Evolutionary conservation across 2,113 vertebrate genomes (phyloP), one percentile per base, ranked within the genome.

Genomic region (Nerophis lumbriciformis): DNA sequence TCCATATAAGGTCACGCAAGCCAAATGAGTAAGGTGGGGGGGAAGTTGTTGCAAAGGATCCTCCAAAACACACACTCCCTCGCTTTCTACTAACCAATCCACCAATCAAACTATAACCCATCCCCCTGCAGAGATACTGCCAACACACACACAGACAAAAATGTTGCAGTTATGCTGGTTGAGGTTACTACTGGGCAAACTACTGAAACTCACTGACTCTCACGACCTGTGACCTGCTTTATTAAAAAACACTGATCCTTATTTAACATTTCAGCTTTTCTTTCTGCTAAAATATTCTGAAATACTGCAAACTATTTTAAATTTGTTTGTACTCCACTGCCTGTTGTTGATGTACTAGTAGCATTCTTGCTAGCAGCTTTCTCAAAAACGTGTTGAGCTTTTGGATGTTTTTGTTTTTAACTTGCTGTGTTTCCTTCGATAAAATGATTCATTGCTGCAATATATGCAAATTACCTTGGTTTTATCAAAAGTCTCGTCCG

Each of bases 1-100:
- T 70, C 90, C 90, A 86, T 82, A 92, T 88, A 90, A 85, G 88
- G 91, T 60, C 53, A 84, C 44, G 55, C 73, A 55, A 35, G 49
- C 79, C 80, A 76, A 85, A 76, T 65, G 54, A 74, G 35, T 59
- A 6, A 13, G 61, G 37, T 13, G 69, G 64, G 51, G 71, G 65
- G 73, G 69, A 45, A 48, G 69, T 55, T 63, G 56, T 57, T n/a
- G 38, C 0, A 35, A 58, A 39, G 50, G 28, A 21, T 2, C 42
- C 38, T 28, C 49, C 44, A 54, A 50, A 37, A 48, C 53, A 60
- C 45, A 53, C 54, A 60, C 64, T 59, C 60, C 50, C 36, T 28
- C 56, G 9, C 38, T 56, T 59, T 57, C 59, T 39, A 64, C 12
- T 63, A 69, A 78, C 72, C 15, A 56, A 39, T 38, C 73, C 62